Evolutionary conservation across 2,113 vertebrate species (phyloP), one percentile per base, ranked within the genome.

Genomic region (Odocoileus hemionus): DNA sequence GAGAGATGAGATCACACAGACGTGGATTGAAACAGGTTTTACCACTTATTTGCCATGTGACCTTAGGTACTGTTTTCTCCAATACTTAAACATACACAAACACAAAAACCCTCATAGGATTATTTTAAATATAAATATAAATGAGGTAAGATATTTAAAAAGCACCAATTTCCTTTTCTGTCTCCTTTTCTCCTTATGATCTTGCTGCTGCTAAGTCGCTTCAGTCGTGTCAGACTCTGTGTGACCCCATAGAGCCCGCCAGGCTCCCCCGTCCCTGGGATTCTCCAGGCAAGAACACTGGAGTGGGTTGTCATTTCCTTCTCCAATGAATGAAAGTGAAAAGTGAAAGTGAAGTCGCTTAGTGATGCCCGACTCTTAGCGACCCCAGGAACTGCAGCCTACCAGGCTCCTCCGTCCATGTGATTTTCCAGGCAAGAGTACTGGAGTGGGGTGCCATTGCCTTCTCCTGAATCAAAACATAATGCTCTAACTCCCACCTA

Each of bases 71-170:
- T 45, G 25, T 67, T 92, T 94, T 76, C 26, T 83, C n/a, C 17
- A 26, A 88, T 30, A 95, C 64, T 86, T 82, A 92, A 80, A 94
- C 23, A 83, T 3, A 86, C 30, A 89, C 19, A 87, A 13, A 47
- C 14, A 70, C 33, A 86, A 11, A 74, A 28, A n/a, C 8, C 15
- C 25, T 78, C 30, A 5, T 1, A 50, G 36, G 36, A 10, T 76
- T 89, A 89, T 92, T 86, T n/a, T 79, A 25, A 94, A 57, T 25
- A 54, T 70, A 30, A 92, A 64, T n/a, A 55, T 54, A 86, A 90
- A 89, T 55, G 19, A 79, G 57, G 19, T 94, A 88, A 93, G 47
- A 57, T 87, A 86, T 57, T 93, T 83, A 83, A 93, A 97, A 96
- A 91, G 43, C 80, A 94, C 87, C 43, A 87, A 61, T 80, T 94